Percentiles rank a stretch among this genome's conserved stretches.
Evolutionary conservation across 37 sponge, comb jelly and placozoan genomes (phyloP).

Genomic region (Hexactinellida sp.): DNA sequence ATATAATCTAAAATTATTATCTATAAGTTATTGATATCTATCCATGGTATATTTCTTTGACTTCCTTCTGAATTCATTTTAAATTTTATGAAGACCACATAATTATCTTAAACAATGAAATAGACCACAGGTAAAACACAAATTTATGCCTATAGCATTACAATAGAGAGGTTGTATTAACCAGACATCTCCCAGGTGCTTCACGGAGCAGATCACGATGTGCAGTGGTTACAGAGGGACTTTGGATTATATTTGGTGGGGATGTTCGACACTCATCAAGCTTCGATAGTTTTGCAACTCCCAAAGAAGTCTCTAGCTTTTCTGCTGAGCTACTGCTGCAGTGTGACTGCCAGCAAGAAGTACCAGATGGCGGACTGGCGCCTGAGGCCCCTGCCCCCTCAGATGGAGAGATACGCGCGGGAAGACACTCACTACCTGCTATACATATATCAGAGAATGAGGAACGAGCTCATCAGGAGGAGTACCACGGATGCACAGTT

Average conservation of each 20-base stretch:
- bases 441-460: constrained; percentile 76
- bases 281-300: constrained; percentile 49
- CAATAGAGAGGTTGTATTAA: too few relatives aligned
- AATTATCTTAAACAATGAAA: too few relatives aligned
- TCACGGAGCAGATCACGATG: constrained; percentile 81
- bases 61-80: background rate
- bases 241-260: constrained; percentile 87
- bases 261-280: constrained; percentile 86
- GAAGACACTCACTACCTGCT: constrained; percentile 96
- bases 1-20: too few relatives aligned
- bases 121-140: too few relatives aligned
- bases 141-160: too few relatives aligned
- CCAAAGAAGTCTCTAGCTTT: constrained; percentile 73
- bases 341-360: constrained; percentile 75
- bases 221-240: constrained; percentile 87
- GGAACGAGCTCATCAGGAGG: constrained; percentile 67
- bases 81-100: background rate
- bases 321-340: constrained; percentile 72
- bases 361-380: constrained; percentile 98
- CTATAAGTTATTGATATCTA: background rate
- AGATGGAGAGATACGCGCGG: constrained; percentile 79
- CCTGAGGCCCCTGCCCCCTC: constrained; percentile 73
- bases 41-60: background rate
- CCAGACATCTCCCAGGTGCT: constrained; percentile 53
- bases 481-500: constrained; percentile 33